phyloP scores from a whole-genome alignment of 2,888 invertebrate species.

The Polymixis flavicincta region DNA sequence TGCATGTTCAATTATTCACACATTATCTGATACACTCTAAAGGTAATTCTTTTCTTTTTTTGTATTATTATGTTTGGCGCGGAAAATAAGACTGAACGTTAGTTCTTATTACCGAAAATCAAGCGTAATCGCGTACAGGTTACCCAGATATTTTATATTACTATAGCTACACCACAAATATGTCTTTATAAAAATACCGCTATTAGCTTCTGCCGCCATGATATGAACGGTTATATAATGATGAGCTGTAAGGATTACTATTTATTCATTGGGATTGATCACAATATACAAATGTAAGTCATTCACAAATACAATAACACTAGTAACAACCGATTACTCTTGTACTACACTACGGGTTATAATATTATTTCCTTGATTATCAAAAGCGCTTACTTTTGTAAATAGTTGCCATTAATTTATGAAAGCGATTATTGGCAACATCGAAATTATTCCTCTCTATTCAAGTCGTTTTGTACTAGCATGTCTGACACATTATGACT shows the following conservation, averaged over 20 bases:
- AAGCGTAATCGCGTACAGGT: not conserved
- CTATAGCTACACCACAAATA: slow-evolving; percentile 15
- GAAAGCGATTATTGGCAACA: slow-evolving; percentile 44
- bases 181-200: slow-evolving; percentile 18
- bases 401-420: slow-evolving; percentile 16
- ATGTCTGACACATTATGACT: slow-evolving; percentile 28
- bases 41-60: not conserved
- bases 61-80: not conserved
- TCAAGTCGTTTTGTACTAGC: slow-evolving; percentile 51
- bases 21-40: too few relatives aligned
- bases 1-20: not conserved
- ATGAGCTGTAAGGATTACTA: slow-evolving; percentile 20
- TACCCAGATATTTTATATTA: slow-evolving; percentile 18
- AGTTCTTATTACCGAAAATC: not conserved
- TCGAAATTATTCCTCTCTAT: slow-evolving; percentile 24
- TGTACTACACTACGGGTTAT: slow-evolving; percentile 27
- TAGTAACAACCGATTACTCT: slow-evolving; percentile 29
- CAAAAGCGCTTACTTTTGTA: slow-evolving; percentile 42
- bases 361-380: slow-evolving; percentile 15
- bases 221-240: slow-evolving; percentile 28
- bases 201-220: slow-evolving; percentile 8
- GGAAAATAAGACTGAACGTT: slow-evolving; percentile 2
- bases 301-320: slow-evolving; percentile 24
- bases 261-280: slow-evolving; percentile 18
- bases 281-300: slow-evolving; percentile 4